Base-by-base conservation (phyloP, 92 coral and sea anemone genomes). In the Nematostella vectensis region DNA sequence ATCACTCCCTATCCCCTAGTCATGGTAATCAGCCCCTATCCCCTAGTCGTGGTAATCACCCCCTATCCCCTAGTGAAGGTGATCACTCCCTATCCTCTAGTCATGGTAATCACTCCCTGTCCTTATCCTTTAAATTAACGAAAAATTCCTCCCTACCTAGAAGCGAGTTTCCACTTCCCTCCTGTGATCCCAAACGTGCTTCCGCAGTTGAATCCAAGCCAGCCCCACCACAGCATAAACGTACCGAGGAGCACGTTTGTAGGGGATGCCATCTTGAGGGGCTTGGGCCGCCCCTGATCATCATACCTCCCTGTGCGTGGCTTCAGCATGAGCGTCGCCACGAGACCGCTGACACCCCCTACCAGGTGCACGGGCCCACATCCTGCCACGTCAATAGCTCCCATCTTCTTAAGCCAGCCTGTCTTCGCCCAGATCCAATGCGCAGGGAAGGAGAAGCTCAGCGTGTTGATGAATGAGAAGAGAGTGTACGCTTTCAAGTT, bases 191-290 rank as follows among this genome's bases (percentile, higher is more conserved):
- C 87, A 70, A 84, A 84, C 19, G 88, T 86, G 31, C 85, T 81
- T 15, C 88, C 88, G 57, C 85, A 86, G 63, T 86, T 81, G 53
- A 85, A 80, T 0, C 84, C 84, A 17, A 80, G 83, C 88, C 88
- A 85, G 16, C 83, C 84, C 88, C 83, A 75, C 85, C 95, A 84
- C 62, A 84, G 21, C 94, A 84, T 84, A 44, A 84, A 84, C 20
- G 87, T 75, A 10, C 94, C 94, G 20, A 84, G 77, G 47, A 84
- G 55, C 24, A 76, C 95, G 51, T 81, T 76, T 3, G 85, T 85
- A 1, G 88, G 95, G 0, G 95, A 85, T 0, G 85, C 95, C 88
- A 76, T 80, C 8, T 23, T 22, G 20, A 64, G 71, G 20, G 67
- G 47, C 1, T 58, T 66, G 4, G 88, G 78, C 4, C 55, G 64